Base-by-base conservation (phyloP, 2,888 invertebrate genomes). In the Strigamia crassipes region DNA sequence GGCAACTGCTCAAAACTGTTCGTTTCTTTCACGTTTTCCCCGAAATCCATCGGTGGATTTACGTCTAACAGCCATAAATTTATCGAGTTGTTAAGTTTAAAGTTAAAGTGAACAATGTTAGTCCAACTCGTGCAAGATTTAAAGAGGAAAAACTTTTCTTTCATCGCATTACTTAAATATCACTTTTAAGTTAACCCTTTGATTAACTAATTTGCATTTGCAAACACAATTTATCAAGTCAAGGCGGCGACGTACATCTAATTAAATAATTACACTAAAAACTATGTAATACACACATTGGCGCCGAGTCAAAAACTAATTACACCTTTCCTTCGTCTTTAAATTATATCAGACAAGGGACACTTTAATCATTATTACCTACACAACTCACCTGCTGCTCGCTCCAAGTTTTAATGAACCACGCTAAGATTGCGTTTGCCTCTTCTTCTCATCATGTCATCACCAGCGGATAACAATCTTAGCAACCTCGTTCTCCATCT, bases 341-440 rank as follows among this genome's bases (percentile, higher is more conserved):
- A 73, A 73, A 73, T 73, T 73, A 73, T 73, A 73, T 73, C 73
- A 73, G 73, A 31, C 73, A 10, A 73, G 73, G 73, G 73, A 73
- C 73, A 73, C n/a, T 73, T 73, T 73, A 73, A 73, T 73, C 73
- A 73, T 73, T 73, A 73, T 73, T 73, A 73, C 73, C 73, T 73
- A 73, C 73, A 73, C 73, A 73, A 73, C 73, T 73, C 73, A 73
- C 73, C 73, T 73, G 73, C 73, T 73, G 73, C 73, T 73, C 73
- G 73, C 73, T 73, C 73, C 61, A 66, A 27, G 73, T 73, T 73
- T 73, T 73, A 73, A 73, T 73, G 73, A 73, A 73, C 73, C 73
- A 31, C 73, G 23, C 73, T 31, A 31, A 73, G 73, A 73, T 73
- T 73, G 73, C 73, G 15, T 73, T 73, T 31, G 73, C 73, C 73